Evolutionary conservation across 1,140 invertebrate species (phyloP), one percentile per base, ranked within the genome.

Genomic region (Hyles euphorbiae): DNA sequence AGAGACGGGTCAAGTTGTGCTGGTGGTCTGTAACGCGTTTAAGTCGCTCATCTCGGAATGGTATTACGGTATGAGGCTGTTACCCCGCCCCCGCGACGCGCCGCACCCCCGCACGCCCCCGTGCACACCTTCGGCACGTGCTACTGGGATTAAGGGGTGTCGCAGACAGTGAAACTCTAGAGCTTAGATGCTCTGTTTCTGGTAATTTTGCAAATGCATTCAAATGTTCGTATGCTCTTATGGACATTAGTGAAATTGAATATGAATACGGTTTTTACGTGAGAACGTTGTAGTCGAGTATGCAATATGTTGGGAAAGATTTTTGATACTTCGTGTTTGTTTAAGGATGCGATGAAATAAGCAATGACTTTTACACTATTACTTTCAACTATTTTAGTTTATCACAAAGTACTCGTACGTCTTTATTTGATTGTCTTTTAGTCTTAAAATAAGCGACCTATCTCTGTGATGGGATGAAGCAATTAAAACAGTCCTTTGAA

Each of bases 11-110:
- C 76, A 64, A 10, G 60, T 60, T 74, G 58, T 47, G 56, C 33
- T 81, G 80, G 77, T 58, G 63, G 67, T 63, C 66, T 61, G 68
- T 87, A 87, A 87, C 80, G 61, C 69, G 70, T 85, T 87, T 84
- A 84, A 87, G 84, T 80, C 81, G 72, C 73, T 87, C 84, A 87
- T 87, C 84, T 87, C 80, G 74, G 78, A 85, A 85, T 84, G 80
- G 82, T 80, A 82, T 87, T 87, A 87, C 76, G 60, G 73, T 71
- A 75, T 76, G 73, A 72, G 67, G 66, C 70, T 60, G 65, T 63
- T 64, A 55, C 68, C 61, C 68, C 58, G 51, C 47, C 55, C 62
- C 58, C 68, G 43, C 49, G 34, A 48, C 5, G 52, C 52, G 51
- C 61, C 34, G 61, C 68, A 61, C 63, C 63, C 55, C 61, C 63